Base-by-base conservation (phyloP, 2,888 invertebrate species). In the Graphium colonna region DNA sequence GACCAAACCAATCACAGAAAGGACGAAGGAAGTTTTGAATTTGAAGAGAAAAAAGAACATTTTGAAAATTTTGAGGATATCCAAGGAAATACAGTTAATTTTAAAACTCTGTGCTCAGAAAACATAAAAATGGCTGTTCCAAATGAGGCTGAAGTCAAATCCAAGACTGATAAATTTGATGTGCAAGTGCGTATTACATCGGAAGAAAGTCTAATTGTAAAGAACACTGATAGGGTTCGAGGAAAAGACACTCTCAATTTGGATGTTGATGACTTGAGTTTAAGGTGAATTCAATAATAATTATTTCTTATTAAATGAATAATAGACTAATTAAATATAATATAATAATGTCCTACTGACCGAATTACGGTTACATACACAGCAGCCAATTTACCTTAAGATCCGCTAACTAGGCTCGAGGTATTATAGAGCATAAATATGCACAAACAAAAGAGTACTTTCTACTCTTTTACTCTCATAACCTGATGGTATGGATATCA, bases 201-300 rank as follows among this genome's bases (percentile, higher is more conserved):
- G 0, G 90, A 90, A 59, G 90, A 90, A 55, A 88, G 83, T 67
- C 66, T 90, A 3, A 72, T 82, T 53, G 82, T 90, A 36, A 86
- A 87, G 48, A 77, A 68, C 60, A 62, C 68, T 10, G 85, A 84
- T 42, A 65, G 76, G 50, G 70, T 56, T 26, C 69, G 79, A 50
- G 74, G 77, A 58, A 84, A 83, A 62, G 86, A 90, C 46, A 82
- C 87, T 0, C 72, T 90, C n/a, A 89, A 88, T 59, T 75, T 89
- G 55, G 91, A 92, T 71, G 79, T 87, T 1, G 92, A 92, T 69
- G 90, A 91, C 58, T 63, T 91, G 15, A 92, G 92, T 62, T 69
- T 91, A 9, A 86, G 90, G 82, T 87, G 58, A 72, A 71, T 60
- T 28, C n/a, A n/a, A n/a, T n/a, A n/a, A n/a, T n/a, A n/a, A n/a